A percentile compares a stretch with the other conserved stretches of the same genome.
phyloP scores from a whole-genome alignment of 1,140 invertebrate genomes.

The Phenacoccus solenopsis region DNA sequence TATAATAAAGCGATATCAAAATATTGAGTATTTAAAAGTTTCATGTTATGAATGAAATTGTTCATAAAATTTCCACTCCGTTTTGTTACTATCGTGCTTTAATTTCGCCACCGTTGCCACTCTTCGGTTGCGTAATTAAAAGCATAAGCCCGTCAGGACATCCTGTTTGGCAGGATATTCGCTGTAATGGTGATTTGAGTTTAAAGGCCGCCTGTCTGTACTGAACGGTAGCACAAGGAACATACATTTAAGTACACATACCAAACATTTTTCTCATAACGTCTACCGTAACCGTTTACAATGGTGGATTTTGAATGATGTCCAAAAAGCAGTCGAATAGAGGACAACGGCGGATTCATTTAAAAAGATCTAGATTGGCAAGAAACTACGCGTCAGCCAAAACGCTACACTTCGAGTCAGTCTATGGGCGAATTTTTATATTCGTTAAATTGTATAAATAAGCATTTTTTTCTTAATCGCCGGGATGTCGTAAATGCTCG shows the following conservation, averaged over 20 bases:
- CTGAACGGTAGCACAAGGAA: neutral
- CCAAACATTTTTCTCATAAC: neutral
- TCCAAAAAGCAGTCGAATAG: neutral
- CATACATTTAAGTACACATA: neutral
- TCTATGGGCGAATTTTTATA: no score
- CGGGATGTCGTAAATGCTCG: no score
- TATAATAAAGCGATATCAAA: no score
- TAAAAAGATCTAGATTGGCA: neutral
- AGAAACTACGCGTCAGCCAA: neutral
- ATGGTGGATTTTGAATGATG: neutral
- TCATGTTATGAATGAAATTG: neutral
- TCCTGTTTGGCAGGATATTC: constrained; percentile 1
- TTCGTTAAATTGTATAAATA: no score
- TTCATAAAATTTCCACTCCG: no score
- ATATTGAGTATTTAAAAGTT: neutral
- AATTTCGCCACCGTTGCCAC: neutral
- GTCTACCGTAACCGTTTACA: neutral
- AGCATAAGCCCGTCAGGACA: neutral
- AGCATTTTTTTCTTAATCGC: no score
- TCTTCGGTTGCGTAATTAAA: neutral
- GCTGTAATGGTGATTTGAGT: neutral
- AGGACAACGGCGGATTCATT: neutral
- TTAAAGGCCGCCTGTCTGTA: neutral
- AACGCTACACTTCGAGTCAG: no score
- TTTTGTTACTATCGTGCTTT: no score